Percentiles rank a stretch among this genome's conserved stretches.
phyloP scores from a whole-genome alignment of 2,888 invertebrate genomes.

The Hypolimnas misippus region DNA sequence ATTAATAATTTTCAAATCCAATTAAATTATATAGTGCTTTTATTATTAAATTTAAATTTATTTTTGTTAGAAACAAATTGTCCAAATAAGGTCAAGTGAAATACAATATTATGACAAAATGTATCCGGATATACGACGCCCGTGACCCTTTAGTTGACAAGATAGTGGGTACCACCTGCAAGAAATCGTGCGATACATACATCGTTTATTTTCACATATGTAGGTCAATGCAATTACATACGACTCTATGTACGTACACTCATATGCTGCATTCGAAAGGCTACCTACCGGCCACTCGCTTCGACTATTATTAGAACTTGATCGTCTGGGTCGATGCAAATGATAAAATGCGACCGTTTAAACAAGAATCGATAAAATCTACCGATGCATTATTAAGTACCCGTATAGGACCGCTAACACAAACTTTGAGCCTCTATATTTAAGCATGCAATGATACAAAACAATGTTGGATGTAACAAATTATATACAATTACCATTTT shows the following conservation, averaged over 20 bases:
- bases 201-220: conserved; percentile 72
- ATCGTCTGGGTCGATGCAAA: conserved; percentile 54
- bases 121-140: conserved; percentile 25
- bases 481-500: too few relatives aligned
- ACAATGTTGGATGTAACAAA: not conserved
- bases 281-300: conserved; percentile 58
- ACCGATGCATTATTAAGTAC: not conserved
- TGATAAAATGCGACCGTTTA: conserved; percentile 28
- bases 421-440: not conserved
- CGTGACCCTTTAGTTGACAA: conserved; percentile 32
- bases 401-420: not conserved
- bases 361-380: conserved; percentile 21
- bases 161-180: conserved; percentile 45
- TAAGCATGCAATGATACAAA: not conserved
- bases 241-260: conserved; percentile 34
- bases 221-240: conserved; percentile 75
- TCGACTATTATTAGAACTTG: conserved; percentile 64
- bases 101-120: not conserved
- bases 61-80: too few relatives aligned
- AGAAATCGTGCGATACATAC: conserved; percentile 51
- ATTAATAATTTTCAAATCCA: too few relatives aligned
- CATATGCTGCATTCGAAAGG: conserved; percentile 52
- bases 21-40: too few relatives aligned
- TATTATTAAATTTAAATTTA: too few relatives aligned
- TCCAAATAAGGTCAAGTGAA: not conserved